Base-by-base conservation (phyloP, 2,113 vertebrate genomes). In the Serranochromis macrocephalus region DNA sequence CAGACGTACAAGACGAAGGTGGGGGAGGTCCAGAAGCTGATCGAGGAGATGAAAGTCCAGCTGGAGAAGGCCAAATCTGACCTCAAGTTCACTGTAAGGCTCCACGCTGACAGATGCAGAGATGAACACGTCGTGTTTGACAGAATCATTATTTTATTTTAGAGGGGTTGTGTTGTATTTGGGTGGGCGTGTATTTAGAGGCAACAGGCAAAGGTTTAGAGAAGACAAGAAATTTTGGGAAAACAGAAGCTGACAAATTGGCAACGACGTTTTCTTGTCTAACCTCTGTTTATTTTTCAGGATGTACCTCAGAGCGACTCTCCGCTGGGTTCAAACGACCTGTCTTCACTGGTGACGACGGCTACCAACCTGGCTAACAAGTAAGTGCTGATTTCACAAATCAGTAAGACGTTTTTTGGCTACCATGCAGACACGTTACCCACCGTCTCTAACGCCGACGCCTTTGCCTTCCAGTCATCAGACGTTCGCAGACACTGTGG, bases 341-440 rank as follows among this genome's bases (percentile, higher is more conserved):
- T 97, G 58, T 94, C 96, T 33, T 89, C 90, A 19, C 94, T 99
- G 94, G 96, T 96, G 51, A 91, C 97, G 79, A 97, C 96, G 26
- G 97, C 98, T 5, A 57, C 54, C 6, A 91, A 92, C 29, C 87
- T 99, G 86, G 97, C 97, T 54, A 92, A 97, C n/a, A 94, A 94
- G 98, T 99, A 86, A 96, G 97, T 85, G 5, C 8, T 47, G 13
- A 26, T n/a, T 16, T 75, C 2, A 42, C 36, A 16, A 21, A 66
- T 24, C 58, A 6, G 11, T 31, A 78, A 78, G 26, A 31, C 1
- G 3, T 3, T 2, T 7, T 47, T 29, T 75, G 40, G 14, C 24
- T 31, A 29, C 33, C 26, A 13, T 3, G 45, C 4, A 73, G 40
- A 45, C 38, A 3, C 6, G 5, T 49, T 80, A 10, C 21, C n/a